A percentile compares a stretch with the other conserved stretches of the same genome.
phyloP scores from a whole-genome alignment of 2,113 vertebrate species.

The Hemichromis elongatus region DNA sequence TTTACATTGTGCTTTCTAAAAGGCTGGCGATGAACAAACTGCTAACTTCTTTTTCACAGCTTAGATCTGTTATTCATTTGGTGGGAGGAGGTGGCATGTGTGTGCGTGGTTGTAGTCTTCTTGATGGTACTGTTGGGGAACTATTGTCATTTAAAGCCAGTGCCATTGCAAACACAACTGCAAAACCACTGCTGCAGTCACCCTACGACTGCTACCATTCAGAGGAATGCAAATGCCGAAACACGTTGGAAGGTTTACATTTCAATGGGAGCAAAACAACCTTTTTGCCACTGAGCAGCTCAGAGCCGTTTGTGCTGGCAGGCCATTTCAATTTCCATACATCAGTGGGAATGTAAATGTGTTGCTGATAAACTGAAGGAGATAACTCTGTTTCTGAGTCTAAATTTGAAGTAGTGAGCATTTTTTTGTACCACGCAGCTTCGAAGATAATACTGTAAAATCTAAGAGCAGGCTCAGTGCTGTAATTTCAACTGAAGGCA shows the following conservation, averaged over 20 bases:
- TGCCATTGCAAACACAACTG: neutral
- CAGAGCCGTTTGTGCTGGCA: conserved; percentile 14
- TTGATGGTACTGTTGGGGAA: neutral
- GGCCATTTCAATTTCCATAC: conserved; percentile 39
- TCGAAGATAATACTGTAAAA: neutral
- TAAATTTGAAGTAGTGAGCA: neutral
- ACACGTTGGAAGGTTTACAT: conserved; percentile 64
- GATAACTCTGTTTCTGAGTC: neutral
- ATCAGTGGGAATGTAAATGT: conserved; percentile 52
- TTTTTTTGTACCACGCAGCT: neutral
- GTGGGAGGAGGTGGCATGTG: neutral
- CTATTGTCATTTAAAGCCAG: conserved; percentile 64
- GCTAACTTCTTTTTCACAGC: conserved; percentile 9
- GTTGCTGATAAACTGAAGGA: neutral
- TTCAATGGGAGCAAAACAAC: conserved; percentile 68
- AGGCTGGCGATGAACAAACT: neutral
- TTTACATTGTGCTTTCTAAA: conserved; percentile 3
- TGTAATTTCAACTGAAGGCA: no score
- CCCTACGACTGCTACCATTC: conserved; percentile 51
- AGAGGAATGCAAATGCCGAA: conserved; percentile 58
- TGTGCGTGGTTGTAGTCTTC: neutral
- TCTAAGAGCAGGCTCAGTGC: neutral
- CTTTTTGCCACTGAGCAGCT: conserved; percentile 54
- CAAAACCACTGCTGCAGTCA: neutral
- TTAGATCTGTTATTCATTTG: conserved; percentile 34